Conservation (phyloP, 2,113 vertebrate species). For the Odocoileus hemionus region DNA sequence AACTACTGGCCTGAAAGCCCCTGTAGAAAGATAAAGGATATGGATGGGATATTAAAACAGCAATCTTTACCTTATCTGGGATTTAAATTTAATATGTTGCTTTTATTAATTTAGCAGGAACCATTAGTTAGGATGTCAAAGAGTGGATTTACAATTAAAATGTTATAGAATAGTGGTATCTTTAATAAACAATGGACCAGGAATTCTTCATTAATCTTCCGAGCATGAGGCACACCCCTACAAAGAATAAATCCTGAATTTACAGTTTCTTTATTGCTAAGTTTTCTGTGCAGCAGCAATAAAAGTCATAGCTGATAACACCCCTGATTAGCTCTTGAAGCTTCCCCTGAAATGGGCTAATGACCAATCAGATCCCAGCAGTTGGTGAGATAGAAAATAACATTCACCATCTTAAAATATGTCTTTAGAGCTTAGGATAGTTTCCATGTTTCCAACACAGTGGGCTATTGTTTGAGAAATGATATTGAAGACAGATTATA, state of each 20-base stretch:
- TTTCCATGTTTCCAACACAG: background rate
- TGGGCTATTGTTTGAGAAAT: constrained; percentile 53
- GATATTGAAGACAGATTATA: background rate
- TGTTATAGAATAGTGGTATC: constrained; percentile 74
- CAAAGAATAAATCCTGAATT: constrained; percentile 72
- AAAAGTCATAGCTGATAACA: constrained; percentile 70
- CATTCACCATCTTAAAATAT: constrained; percentile 17
- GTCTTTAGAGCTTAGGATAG: background rate
- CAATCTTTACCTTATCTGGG: constrained; percentile 85
- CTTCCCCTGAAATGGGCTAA: constrained; percentile 41
- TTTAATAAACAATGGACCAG: constrained; percentile 81
- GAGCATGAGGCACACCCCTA: constrained; percentile 69
- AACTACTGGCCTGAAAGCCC: constrained; percentile 88
- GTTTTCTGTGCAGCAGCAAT: constrained; percentile 67
- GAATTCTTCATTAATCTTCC: constrained; percentile 82
- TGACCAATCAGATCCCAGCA: constrained; percentile 53
- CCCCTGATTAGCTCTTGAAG: constrained; percentile 66
- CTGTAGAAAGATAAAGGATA: constrained; percentile 86
- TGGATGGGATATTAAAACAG: constrained; percentile 85
- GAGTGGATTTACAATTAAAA: constrained; percentile 83
- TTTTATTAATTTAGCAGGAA: constrained; percentile 84
- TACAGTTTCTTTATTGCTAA: constrained; percentile 73
- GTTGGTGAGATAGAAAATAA: constrained; percentile 15
- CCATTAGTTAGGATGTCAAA: constrained; percentile 86
- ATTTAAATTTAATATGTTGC: constrained; percentile 84